Percentiles rank a stretch among this genome's conserved stretches.
Conservation (phyloP, 2,797 vertebrate species). For the Siniperca obscura region DNA sequence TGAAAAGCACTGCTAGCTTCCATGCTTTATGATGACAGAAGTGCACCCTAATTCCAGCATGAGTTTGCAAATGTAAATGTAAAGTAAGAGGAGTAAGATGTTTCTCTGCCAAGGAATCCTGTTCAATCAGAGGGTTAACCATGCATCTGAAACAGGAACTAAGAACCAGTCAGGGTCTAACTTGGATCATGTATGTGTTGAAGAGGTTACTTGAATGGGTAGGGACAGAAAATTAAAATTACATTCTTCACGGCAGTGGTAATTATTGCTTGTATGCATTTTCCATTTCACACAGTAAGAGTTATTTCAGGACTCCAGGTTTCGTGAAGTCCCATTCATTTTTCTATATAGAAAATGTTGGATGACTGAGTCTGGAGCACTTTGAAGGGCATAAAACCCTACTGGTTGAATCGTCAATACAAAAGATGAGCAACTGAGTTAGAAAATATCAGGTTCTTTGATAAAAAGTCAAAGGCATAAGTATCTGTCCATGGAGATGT, state of each 20-base stretch:
- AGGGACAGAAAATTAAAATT: neutral
- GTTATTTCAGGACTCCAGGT: neutral
- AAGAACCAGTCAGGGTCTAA: neutral
- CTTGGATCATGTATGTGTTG: neutral
- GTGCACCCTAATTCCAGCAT: neutral
- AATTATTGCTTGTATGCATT: neutral
- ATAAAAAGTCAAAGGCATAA: neutral
- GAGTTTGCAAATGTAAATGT: neutral
- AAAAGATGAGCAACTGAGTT: neutral
- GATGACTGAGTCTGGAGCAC: neutral
- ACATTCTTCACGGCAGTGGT: neutral
- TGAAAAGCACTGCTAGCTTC: neutral
- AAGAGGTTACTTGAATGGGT: neutral
- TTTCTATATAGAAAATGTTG: neutral
- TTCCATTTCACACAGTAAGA: neutral
- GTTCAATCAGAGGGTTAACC: neutral
- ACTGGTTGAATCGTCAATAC: neutral
- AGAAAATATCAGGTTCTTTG: neutral
- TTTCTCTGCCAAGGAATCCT: neutral
- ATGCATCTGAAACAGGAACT: neutral
- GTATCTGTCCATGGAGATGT: neutral
- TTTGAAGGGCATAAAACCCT: neutral
- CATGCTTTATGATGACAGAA: conserved; percentile 3
- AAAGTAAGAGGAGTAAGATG: neutral
- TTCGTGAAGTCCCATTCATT: neutral